A percentile compares a stretch with the other conserved stretches of the same genome.
Evolutionary conservation across 2,888 invertebrate species (phyloP).

Genomic region (Stenoptilia bipunctidactyla): DNA sequence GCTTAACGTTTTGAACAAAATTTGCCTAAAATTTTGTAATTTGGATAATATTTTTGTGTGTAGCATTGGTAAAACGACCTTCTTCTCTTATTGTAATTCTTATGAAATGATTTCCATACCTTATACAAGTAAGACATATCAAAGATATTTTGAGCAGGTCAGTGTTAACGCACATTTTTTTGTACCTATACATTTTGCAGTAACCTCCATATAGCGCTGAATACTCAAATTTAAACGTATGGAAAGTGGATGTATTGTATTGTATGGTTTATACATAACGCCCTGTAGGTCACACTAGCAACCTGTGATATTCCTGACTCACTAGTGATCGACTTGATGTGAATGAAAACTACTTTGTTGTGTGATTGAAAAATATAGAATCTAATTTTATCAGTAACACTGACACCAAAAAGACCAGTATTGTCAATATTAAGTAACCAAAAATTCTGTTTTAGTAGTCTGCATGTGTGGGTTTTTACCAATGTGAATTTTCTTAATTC

Average conservation of each 20-base stretch:
- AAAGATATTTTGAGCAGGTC: constrained; percentile 35
- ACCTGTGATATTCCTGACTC: constrained; percentile 63
- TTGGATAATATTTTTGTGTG: constrained; percentile 39
- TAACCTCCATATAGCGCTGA: constrained; percentile 14
- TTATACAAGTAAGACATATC: constrained; percentile 55
- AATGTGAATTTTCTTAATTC: constrained; percentile 34
- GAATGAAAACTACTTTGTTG: constrained; percentile 44
- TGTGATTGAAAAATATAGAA: constrained; percentile 27
- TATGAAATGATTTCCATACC: constrained; percentile 25
- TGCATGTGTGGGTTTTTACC: constrained; percentile 39
- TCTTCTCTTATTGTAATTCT: constrained; percentile 20
- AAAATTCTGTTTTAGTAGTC: constrained; percentile 30
- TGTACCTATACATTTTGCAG: not conserved
- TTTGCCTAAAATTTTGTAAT: constrained; percentile 55
- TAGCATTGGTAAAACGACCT: constrained; percentile 49
- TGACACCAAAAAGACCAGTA: constrained; percentile 62
- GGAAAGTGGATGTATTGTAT: constrained; percentile 15
- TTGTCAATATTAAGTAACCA: constrained; percentile 50
- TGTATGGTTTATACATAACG: constrained; percentile 14
- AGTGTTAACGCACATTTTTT: too few relatives aligned
- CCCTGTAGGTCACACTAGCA: constrained; percentile 61
- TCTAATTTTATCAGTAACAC: constrained; percentile 3
- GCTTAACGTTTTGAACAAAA: constrained; percentile 41
- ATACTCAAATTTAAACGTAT: constrained; percentile 11
- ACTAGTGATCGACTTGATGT: constrained; percentile 52